phyloP scores from a whole-genome alignment of 2,888 invertebrate species.

The Synanthedon formicaeformis region DNA sequence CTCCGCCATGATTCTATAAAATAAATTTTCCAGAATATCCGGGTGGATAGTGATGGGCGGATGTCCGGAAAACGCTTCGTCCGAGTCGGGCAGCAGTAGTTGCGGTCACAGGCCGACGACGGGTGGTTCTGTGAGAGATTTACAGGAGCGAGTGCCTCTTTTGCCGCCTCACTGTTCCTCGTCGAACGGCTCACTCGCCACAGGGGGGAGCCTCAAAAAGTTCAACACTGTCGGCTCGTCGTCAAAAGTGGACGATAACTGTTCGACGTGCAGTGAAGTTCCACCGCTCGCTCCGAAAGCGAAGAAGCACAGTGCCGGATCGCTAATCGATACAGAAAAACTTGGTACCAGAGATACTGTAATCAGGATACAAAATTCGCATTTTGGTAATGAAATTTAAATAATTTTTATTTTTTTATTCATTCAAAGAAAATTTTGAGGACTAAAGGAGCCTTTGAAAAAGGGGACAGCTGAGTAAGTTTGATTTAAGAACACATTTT shows the following conservation, averaged over 20 bases:
- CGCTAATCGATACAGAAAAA: constrained; percentile 55
- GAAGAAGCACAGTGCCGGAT: constrained; percentile 59
- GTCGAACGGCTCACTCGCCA: constrained; percentile 56
- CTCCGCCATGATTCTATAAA: too few relatives aligned
- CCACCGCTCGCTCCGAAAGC: constrained; percentile 52
- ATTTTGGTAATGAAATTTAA: constrained; percentile 53
- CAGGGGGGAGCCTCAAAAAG: constrained; percentile 53
- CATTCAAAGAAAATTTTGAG: too few relatives aligned
- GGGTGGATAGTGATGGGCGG: constrained; percentile 60
- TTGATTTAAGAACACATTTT: too few relatives aligned
- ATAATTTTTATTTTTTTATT: neutral
- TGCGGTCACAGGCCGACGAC: constrained; percentile 38
- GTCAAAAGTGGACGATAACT: constrained; percentile 46
- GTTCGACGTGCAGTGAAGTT: constrained; percentile 56
- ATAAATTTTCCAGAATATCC: constrained; percentile 29
- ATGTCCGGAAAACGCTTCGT: constrained; percentile 41
- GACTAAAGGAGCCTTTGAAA: too few relatives aligned
- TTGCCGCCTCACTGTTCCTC: constrained; percentile 57
- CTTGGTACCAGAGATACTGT: constrained; percentile 53
- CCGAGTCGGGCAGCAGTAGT: constrained; percentile 35
- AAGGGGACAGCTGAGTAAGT: too few relatives aligned
- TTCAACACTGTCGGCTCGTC: constrained; percentile 45
- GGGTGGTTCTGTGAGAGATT: constrained; percentile 30
- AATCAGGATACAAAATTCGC: constrained; percentile 53
- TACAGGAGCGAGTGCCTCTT: constrained; percentile 54